Evolutionary conservation across 2,888 invertebrate species (phyloP).

Genomic region (Pemphredon lugubris): DNA sequence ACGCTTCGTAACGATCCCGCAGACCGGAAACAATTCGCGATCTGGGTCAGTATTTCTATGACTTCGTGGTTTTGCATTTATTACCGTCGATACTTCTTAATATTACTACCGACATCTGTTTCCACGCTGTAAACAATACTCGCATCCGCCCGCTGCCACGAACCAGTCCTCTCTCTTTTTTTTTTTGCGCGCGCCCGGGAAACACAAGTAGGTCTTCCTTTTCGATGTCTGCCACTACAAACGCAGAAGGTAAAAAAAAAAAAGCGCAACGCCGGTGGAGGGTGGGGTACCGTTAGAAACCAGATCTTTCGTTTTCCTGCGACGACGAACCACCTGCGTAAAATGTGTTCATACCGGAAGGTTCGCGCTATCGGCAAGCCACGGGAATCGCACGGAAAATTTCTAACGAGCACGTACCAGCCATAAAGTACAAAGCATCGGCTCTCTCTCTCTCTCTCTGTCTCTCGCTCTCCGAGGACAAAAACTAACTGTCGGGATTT

Average conservation of each 20-base stretch:
- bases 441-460: no score
- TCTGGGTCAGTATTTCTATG: conserved; percentile 5
- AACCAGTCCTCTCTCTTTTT: no score
- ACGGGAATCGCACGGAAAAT: conserved; percentile 2
- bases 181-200: conserved; percentile 25
- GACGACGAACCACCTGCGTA: conserved; percentile 3
- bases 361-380: not conserved
- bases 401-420: not conserved
- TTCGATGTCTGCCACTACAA: not conserved
- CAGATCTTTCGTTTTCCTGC: conserved; percentile 2
- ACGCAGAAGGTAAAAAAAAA: conserved; percentile 1
- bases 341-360: not conserved
- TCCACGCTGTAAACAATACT: conserved; percentile 14
- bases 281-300: conserved; percentile 48
- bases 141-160: conserved; percentile 32
- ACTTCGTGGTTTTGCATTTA: not conserved
- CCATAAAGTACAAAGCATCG: not conserved
- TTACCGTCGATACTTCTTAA: not conserved
- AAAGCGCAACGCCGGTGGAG: not conserved
- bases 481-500: conserved; percentile 29
- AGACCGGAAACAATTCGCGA: conserved; percentile 1
- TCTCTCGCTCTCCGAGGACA: no score
- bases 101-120: conserved; percentile 19
- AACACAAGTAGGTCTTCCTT: conserved; percentile 11
- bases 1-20: no score